These are phyloP conservation scores for Propithecus perrieri DNA, from an alignment of 2,797 vertebrate genomes.

Conservation along the genomic window DNA sequence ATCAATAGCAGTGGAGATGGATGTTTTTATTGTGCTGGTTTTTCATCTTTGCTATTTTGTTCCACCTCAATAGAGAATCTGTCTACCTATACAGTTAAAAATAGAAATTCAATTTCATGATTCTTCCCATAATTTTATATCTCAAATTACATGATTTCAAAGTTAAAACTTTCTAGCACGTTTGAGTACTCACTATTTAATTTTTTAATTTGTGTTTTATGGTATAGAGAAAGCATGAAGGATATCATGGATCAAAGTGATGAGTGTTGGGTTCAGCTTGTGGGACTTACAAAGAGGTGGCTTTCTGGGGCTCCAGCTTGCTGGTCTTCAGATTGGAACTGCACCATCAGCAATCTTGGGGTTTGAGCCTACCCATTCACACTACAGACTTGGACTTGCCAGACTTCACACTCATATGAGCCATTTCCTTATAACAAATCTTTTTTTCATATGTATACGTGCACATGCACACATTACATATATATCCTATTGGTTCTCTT, in stretches of 20 bases:
- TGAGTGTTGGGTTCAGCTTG: background rate
- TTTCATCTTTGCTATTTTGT: background rate
- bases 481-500: background rate
- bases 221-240: background rate
- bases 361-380: background rate
- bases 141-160: background rate
- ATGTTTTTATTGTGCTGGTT: background rate
- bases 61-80: background rate
- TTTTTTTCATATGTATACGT: rapidly evolving
- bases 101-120: background rate
- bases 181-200: background rate
- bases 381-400: background rate
- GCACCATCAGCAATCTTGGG: background rate
- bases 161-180: background rate
- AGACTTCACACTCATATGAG: background rate
- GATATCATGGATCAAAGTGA: too few species aligned
- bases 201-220: background rate
- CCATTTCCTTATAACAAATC: background rate
- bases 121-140: background rate
- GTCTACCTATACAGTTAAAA: background rate
- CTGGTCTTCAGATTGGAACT: background rate
- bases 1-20: background rate
- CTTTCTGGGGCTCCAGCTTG: background rate
- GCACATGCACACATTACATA: rapidly evolving
- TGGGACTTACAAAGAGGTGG: background rate